Conservation (phyloP, 2,888 invertebrate species). For the Tenthredo livida region DNA sequence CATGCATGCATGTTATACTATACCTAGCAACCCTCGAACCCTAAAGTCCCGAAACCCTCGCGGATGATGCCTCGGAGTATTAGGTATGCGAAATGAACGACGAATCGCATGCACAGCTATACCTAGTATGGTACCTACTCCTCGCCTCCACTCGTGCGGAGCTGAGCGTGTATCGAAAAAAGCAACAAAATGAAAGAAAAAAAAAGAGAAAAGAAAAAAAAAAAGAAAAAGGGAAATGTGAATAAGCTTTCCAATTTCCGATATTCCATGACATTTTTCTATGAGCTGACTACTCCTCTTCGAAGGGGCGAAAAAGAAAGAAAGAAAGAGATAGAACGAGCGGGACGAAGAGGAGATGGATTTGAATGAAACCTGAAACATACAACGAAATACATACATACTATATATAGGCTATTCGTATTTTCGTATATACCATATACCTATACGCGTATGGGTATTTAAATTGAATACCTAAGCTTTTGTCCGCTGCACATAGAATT, state of each 20-base stretch:
- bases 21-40: background rate
- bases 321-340: background rate
- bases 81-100: slow-evolving; percentile 74
- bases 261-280: slow-evolving; percentile 76
- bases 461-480: slow-evolving; percentile 16
- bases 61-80: slow-evolving; percentile 63
- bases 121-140: background rate
- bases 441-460: background rate
- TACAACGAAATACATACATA: slow-evolving; percentile 73
- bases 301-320: background rate
- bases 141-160: slow-evolving; percentile 51
- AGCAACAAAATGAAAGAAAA: slow-evolving; percentile 26
- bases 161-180: slow-evolving; percentile 71
- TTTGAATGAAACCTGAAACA: slow-evolving; percentile 75
- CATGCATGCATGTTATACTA: background rate
- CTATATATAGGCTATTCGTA: slow-evolving; percentile 68
- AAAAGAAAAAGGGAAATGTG: slow-evolving; percentile 65
- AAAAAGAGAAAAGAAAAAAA: background rate
- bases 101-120: slow-evolving; percentile 33
- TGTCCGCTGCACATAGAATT: background rate
- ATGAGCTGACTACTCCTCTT: slow-evolving; percentile 62
- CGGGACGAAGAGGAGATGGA: slow-evolving; percentile 57
- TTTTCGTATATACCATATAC: background rate
- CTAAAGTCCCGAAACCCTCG: background rate
- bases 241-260: slow-evolving; percentile 78